Conservation (phyloP, 1,140 invertebrate species). For the Listronotus oregonensis region DNA sequence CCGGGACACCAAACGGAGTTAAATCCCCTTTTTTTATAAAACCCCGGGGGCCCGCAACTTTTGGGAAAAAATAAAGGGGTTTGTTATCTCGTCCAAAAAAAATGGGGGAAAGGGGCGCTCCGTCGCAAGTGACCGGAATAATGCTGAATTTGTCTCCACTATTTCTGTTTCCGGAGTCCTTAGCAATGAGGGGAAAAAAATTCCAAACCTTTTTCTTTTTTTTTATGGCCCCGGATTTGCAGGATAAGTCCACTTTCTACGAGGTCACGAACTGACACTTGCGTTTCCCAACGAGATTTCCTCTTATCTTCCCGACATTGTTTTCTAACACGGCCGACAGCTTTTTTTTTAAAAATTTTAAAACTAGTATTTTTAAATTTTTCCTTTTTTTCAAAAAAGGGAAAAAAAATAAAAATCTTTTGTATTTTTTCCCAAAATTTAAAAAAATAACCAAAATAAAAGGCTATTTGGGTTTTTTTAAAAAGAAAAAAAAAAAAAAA, state of each 20-base stretch:
- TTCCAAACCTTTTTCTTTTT: constrained; percentile 32
- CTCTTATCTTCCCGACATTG: no score
- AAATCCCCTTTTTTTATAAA: constrained; percentile 22
- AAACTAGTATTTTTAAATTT: no score
- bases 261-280: not conserved
- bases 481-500: no score
- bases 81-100: constrained; percentile 20
- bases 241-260: constrained; percentile 31
- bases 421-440: no score
- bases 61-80: constrained; percentile 22
- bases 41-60: constrained; percentile 21
- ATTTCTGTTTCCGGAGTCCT: constrained; percentile 29
- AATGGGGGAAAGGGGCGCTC: constrained; percentile 12
- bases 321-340: no score
- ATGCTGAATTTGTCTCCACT: constrained; percentile 32
- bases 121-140: constrained; percentile 32
- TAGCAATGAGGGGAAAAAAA: constrained; percentile 30
- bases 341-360: no score
- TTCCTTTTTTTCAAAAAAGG: no score
- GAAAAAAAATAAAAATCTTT: no score
- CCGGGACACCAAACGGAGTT: no score
- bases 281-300: no score
- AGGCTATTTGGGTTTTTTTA: no score
- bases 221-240: constrained; percentile 27
- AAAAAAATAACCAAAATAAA: no score